Base-by-base conservation (phyloP, 2,113 vertebrate species). In the Maccullochella peelii region DNA sequence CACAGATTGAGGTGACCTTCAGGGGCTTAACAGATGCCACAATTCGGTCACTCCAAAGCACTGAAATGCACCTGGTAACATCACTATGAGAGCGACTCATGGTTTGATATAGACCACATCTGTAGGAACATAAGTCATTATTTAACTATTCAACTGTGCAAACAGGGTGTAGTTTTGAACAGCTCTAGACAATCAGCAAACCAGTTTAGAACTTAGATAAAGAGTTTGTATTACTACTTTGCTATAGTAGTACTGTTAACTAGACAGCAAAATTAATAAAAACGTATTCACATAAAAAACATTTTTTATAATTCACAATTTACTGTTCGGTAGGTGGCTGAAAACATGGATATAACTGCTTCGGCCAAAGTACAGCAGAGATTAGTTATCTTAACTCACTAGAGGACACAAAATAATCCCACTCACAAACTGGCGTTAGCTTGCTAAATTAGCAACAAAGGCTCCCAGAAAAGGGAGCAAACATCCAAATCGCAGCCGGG, bases 381-480 rank as follows among this genome's bases (percentile, higher is more conserved):
- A 73, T 65, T 16, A 77, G 36, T 18, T n/a, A 8, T 0, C 10
- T 12, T 40, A 8, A 50, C 38, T 49, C 20, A 23, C 14, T 8
- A 42, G 3, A 78, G 33, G 47, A 68, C 44, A 61, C 2, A 2
- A 30, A 73, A 73, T 72, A 84, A 86, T 55, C 81, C 73, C 15
- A 52, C 23, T 71, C n/a, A 54, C 42, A 61, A 6, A 61, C 49
- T 70, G 68, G 61, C 83, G 1, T 82, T 88, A 92, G 86, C 88
- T 79, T 49, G 15, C 70, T 79, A 25, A 23, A 11, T 16, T 57
- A 77, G 70, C 66, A 49, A 30, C 11, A 30, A 36, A 15, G 1
- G 12, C 23, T 33, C 25, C 7, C 27, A 58, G 6, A 58, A 54
- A 78, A 5, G 54, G 49, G 33, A 65, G 0, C 38, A 6, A 15